phyloP scores from a whole-genome alignment of 2,797 vertebrate species.

The Rhinoraja longicauda region DNA sequence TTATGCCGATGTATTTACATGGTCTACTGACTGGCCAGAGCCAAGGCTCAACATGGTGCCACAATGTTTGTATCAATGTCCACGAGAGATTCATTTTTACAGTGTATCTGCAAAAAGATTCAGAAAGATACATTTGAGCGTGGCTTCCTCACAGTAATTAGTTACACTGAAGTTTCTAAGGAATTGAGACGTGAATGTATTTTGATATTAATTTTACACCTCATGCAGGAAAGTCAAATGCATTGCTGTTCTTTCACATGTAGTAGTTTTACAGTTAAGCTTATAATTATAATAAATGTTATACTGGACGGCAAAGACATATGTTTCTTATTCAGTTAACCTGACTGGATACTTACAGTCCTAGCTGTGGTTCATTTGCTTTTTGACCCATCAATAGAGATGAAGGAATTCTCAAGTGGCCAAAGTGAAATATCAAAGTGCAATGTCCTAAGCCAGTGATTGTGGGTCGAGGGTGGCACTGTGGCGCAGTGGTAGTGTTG shows the following conservation, averaged over 20 bases:
- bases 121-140: not conserved
- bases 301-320: not conserved
- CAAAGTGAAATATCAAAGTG: not conserved
- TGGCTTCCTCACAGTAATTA: not conserved
- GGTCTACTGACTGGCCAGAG: not conserved
- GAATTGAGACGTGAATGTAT: not conserved
- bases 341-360: not conserved
- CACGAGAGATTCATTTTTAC: not conserved
- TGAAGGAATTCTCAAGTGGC: not conserved
- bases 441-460: not conserved
- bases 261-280: not conserved
- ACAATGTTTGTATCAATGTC: not conserved
- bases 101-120: not conserved
- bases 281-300: not conserved
- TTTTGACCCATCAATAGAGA: not conserved
- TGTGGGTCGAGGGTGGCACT: no score
- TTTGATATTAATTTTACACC: not conserved
- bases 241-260: not conserved
- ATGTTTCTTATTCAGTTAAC: not conserved
- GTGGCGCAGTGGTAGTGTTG: no score
- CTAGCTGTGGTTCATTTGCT: not conserved
- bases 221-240: not conserved
- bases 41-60: not conserved
- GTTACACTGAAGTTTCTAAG: not conserved
- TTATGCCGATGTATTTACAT: not conserved